Evolutionary conservation across 2,888 invertebrate genomes (phyloP).

Genomic region (Magallana nippona): DNA sequence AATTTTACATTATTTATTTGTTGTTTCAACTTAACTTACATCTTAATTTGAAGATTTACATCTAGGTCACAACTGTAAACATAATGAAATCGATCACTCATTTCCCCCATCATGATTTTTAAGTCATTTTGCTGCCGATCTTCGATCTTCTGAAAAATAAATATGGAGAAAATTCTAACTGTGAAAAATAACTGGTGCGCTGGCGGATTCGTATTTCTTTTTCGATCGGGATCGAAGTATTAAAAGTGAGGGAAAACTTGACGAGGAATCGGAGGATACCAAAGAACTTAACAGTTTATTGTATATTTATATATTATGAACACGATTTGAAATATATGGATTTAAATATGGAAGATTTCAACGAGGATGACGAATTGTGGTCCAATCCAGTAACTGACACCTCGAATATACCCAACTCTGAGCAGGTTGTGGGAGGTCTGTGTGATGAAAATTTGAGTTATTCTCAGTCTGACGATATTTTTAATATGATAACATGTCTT

Average conservation of each 20-base stretch:
- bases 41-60: conserved; percentile 92
- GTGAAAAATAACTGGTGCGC: background rate
- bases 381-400: background rate
- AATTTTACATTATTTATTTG: background rate
- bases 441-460: too few species aligned
- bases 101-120: conserved; percentile 59
- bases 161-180: background rate
- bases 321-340: too few species aligned
- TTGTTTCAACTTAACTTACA: conserved; percentile 85
- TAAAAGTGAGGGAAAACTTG: background rate
- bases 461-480: too few species aligned
- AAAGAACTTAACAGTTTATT: background rate
- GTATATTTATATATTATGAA: background rate
- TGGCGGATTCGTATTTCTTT: background rate
- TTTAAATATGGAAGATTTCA: background rate
- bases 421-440: background rate
- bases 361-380: background rate
- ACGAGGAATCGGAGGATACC: too few species aligned
- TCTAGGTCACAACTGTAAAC: conserved; percentile 94
- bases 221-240: background rate
- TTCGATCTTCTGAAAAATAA: background rate
- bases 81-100: conserved; percentile 76
- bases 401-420: background rate
- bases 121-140: background rate
- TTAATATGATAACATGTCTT: too few species aligned